Percentiles rank a stretch among this genome's conserved stretches.
phyloP scores from a whole-genome alignment of 1,140 invertebrate species.

The Ooceraea biroi region DNA sequence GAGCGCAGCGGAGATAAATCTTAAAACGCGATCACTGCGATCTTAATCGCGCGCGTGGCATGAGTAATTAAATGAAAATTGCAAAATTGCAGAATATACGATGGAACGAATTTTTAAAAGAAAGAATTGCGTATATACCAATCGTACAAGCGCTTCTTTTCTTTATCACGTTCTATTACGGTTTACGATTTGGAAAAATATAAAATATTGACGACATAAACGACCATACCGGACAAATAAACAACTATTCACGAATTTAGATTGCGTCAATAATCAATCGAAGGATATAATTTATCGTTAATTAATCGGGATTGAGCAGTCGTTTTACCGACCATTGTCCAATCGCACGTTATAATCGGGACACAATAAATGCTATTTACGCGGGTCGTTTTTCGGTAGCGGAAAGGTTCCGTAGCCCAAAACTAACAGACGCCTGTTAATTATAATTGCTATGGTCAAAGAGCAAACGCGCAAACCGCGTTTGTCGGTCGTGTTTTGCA shows the following conservation, averaged over 20 bases:
- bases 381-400: slow-evolving; percentile 54
- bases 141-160: too few relatives aligned
- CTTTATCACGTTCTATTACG: not conserved
- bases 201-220: slow-evolving; percentile 1
- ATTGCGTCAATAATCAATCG: slow-evolving; percentile 53
- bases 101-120: too few relatives aligned
- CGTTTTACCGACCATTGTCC: slow-evolving; percentile 20
- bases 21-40: not conserved
- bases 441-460: slow-evolving; percentile 73
- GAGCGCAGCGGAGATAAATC: too few relatives aligned
- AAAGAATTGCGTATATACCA: too few relatives aligned
- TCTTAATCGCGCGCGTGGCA: not conserved
- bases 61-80: too few relatives aligned
- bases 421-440: slow-evolving; percentile 68
- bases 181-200: not conserved
- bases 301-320: slow-evolving; percentile 53
- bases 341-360: slow-evolving; percentile 10
- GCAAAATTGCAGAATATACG: too few relatives aligned
- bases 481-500: slow-evolving; percentile 70
- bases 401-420: slow-evolving; percentile 39
- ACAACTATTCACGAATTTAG: not conserved
- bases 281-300: slow-evolving; percentile 25
- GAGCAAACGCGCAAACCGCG: slow-evolving; percentile 67
- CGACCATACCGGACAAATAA: not conserved
- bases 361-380: slow-evolving; percentile 54